Evolutionary conservation across 2,113 vertebrate genomes (phyloP).

Genomic region (Burhinus bistriatus): DNA sequence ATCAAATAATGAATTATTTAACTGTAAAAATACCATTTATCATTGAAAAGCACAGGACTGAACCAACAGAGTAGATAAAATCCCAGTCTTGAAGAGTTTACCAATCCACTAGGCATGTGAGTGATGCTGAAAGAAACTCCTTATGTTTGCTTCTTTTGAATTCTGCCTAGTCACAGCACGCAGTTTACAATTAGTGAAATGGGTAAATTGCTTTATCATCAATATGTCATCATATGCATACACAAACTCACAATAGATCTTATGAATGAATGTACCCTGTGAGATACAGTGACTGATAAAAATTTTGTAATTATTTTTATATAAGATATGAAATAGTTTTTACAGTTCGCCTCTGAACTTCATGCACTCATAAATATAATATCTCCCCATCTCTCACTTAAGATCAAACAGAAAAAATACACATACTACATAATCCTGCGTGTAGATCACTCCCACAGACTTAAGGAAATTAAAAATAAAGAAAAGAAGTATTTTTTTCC

Average conservation of each 20-base stretch:
- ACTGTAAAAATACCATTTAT: not conserved
- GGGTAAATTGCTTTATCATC: not conserved
- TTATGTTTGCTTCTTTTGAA: not conserved
- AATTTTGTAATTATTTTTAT: not conserved
- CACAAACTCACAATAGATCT: not conserved
- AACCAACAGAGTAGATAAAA: not conserved
- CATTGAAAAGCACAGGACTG: not conserved
- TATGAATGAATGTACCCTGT: not conserved
- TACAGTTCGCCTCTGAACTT: not conserved
- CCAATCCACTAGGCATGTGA: fast-evolving
- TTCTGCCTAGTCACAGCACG: not conserved
- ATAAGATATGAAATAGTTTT: not conserved
- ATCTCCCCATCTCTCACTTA: not conserved
- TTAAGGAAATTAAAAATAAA: not conserved
- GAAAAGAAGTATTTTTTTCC: not conserved
- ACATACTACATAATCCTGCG: not conserved
- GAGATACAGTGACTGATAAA: not conserved
- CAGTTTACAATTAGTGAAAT: not conserved
- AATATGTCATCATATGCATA: not conserved
- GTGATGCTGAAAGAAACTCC: not conserved
- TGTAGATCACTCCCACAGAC: not conserved
- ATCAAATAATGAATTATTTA: not conserved
- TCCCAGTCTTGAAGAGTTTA: not conserved
- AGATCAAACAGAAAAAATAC: not conserved
- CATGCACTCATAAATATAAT: not conserved